Evolutionary conservation across 2,888 invertebrate species (phyloP).

Genomic region (Oscheius sp.): DNA sequence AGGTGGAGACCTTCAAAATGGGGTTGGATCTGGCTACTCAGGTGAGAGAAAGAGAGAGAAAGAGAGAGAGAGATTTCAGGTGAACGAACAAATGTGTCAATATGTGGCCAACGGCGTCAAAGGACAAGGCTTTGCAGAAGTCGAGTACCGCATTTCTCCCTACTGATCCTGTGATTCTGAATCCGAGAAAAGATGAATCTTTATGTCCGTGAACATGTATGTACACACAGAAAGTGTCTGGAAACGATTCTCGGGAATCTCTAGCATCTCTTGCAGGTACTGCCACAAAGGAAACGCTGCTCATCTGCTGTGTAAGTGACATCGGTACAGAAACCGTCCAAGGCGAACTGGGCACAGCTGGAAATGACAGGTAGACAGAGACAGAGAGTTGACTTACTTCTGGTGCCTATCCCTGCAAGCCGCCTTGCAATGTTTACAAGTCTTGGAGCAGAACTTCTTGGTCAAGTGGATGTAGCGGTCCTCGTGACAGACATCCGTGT

Average conservation of each 20-base stretch:
- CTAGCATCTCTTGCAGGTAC: conserved; percentile 41
- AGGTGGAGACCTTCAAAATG: conserved; percentile 65
- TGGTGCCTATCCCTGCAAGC: conserved; percentile 58
- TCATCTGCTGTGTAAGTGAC: conserved; percentile 55
- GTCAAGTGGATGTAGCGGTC: conserved; percentile 45
- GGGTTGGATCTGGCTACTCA: conserved; percentile 62
- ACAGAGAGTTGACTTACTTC: conserved; percentile 38
- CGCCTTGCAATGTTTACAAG: conserved; percentile 54
- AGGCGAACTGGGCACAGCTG: conserved; percentile 54
- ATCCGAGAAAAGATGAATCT: conserved; percentile 10
- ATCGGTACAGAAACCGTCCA: conserved; percentile 60
- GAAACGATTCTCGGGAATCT: background rate
- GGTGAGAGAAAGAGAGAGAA: background rate
- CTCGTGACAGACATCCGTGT: conserved; percentile 52
- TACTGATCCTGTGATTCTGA: conserved; percentile 43
- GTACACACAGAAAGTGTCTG: conserved; percentile 13
- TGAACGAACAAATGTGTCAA: conserved; percentile 76
- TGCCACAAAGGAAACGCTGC: conserved; percentile 54
- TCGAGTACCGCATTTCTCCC: conserved; percentile 77
- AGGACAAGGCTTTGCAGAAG: conserved; percentile 81
- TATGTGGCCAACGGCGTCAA: conserved; percentile 79
- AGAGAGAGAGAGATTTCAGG: conserved; percentile 28
- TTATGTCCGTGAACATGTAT: conserved; percentile 22
- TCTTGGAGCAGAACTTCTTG: conserved; percentile 51
- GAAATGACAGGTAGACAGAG: conserved; percentile 7